Conservation (phyloP, 2,888 invertebrate species). For the Mesorhabditis belari region DNA sequence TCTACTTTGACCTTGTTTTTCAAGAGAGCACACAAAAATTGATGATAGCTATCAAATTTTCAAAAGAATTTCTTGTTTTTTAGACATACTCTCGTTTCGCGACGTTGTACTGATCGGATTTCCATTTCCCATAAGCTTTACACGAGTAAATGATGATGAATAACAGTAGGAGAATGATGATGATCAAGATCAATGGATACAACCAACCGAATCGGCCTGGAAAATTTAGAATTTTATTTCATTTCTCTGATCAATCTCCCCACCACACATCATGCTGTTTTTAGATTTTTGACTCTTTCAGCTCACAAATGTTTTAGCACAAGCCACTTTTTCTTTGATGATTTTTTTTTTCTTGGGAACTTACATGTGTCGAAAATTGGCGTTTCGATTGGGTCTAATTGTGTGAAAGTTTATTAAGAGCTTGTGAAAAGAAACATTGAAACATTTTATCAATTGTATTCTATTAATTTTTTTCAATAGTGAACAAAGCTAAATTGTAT, state of each 20-base stretch:
- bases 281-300: too few species aligned
- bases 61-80: too few species aligned
- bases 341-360: neutral
- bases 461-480: too few species aligned
- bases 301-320: too few species aligned
- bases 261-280: too few species aligned
- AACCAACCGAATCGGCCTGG: constrained; percentile 39
- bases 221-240: neutral
- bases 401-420: neutral
- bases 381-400: neutral
- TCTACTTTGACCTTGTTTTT: too few species aligned
- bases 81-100: constrained; percentile 36
- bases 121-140: constrained; percentile 28
- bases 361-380: neutral
- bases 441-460: too few species aligned
- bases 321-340: neutral
- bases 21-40: too few species aligned
- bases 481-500: too few species aligned
- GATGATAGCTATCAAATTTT: too few species aligned
- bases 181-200: constrained; percentile 40
- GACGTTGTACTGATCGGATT: constrained; percentile 42
- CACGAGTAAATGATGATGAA: constrained; percentile 41
- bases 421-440: too few species aligned
- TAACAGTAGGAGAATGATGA: constrained; percentile 41
- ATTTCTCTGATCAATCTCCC: too few species aligned